Base-by-base conservation (phyloP, 2,797 vertebrate genomes). In the Pelodytes ibericus region DNA sequence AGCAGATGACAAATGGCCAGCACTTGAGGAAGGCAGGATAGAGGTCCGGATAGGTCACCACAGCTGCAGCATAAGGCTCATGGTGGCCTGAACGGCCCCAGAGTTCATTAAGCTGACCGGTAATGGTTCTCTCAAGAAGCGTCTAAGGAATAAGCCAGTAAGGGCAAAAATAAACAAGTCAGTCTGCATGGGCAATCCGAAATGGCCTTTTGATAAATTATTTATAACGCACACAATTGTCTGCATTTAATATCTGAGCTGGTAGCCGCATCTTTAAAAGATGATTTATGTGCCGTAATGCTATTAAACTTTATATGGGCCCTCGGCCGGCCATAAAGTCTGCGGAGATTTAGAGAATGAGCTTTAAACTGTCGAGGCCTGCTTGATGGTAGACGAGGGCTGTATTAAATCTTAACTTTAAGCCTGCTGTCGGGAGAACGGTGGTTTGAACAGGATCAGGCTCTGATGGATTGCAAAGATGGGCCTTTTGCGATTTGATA, bases 241-340 rank as follows among this genome's bases (percentile, higher is more conserved):
- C 92, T 91, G 94, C 94, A 95, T 95, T 98, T 98, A 97, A 98
- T 95, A 95, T 91, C 88, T 89, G 95, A 91, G 93, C 95, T 94
- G 94, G 93, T 87, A 90, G 89, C 91, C 90, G 93, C 94, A 89
- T 96, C 94, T 94, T 96, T 98, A 96, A 97, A 99, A 97, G 94
- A 98, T 98, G 97, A 98, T 99, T 98, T 98, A 99, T 98, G 95
- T 92, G 91, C 90, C 92, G 91, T 92, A 92, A 93, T 90, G 93
- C 92, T 93, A 94, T 94, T 90, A 95, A 94, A 95, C 94, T 96
- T 94, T 94, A 92, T 94, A 94, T 93, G 92, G 92, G 95, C 95
- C 94, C 94, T 91, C 85, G 88, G 90, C 89, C 85, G 87, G 92
- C 95, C 93, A 93, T 94, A 95, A 96, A 91, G 92, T 92, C 93